Evolutionary conservation across 2,113 vertebrate species (phyloP).

Genomic region (Corythornis vintsioides): DNA sequence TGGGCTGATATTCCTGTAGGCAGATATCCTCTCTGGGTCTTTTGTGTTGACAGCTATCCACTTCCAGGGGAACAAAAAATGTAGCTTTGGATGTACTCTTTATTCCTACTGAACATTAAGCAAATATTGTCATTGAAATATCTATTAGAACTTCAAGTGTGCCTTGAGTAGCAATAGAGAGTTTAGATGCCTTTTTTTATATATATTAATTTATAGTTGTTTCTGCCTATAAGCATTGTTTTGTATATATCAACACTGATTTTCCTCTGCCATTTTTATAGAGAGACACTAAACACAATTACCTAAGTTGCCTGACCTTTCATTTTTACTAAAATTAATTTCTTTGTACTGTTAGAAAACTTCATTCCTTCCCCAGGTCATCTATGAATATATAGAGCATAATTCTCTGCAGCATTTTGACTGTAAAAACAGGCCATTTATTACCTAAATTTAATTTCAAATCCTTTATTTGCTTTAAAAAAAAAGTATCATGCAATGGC

Average conservation of each 20-base stretch:
- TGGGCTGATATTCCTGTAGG: not conserved
- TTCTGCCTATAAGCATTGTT: not conserved
- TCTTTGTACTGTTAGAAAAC: not conserved
- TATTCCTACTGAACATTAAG: not conserved
- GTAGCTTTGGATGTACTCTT: not conserved
- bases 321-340: not conserved
- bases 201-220: not conserved
- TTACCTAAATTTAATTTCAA: not conserved
- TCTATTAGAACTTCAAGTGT: not conserved
- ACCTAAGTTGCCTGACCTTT: not conserved
- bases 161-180: not conserved
- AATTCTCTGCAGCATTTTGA: not conserved
- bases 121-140: not conserved
- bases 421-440: not conserved
- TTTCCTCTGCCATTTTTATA: not conserved
- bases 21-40: not conserved
- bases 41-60: not conserved
- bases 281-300: not conserved
- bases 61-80: not conserved
- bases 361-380: not conserved
- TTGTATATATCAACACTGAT: not conserved
- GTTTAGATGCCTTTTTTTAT: not conserved
- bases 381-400: not conserved
- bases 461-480: not conserved
- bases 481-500: not conserved